Evolutionary conservation across 2,797 vertebrate genomes (phyloP), one percentile per base, ranked within the genome.

Genomic region (Propithecus perrieri): DNA sequence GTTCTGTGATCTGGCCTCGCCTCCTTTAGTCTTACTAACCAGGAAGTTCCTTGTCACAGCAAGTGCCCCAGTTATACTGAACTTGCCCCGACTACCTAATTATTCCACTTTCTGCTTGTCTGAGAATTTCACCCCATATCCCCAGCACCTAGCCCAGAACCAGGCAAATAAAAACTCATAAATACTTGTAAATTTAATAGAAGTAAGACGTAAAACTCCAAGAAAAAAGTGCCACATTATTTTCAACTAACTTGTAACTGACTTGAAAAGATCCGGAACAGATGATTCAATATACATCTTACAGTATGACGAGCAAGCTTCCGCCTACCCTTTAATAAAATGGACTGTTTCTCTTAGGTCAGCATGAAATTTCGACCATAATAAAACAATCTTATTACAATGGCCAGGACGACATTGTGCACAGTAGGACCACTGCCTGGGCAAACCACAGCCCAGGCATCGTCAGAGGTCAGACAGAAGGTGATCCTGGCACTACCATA

Each of bases 161-260:
- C 18, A 80, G 35, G 67, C 72, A 92, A 91, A 80, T 20, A 59
- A 15, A 33, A 20, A 50, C 30, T 53, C 35, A 33, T 14, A 81
- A 83, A 86, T 75, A 46, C 20, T 53, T 61, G 26, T 2, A 96
- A 41, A 67, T 57, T 84, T 83, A 95, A 79, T 30, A 78, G 76
- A 74, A 81, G 48, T 48, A 71, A 57, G 43, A 78, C n/a, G 10
- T 17, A 55, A 55, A 88, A 81, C 53, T 86, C 12, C 1, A 63
- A 72, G 26, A 61, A 93, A 80, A 69, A 75, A 46, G 26, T 43
- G 26, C 79, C 84, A 15, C 30, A 22, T 85, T 89, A 78, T 35
- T 91, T 90, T 85, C 55, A 35, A 38, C 46, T 50, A 55, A 85
- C 67, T 85, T 86, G 48, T n/a, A 67, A 7, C 5, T 8, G 30